Percentiles rank a stretch among this genome's conserved stretches.
Conservation (phyloP, 2,797 vertebrate genomes). For the Clarias pachynema region DNA sequence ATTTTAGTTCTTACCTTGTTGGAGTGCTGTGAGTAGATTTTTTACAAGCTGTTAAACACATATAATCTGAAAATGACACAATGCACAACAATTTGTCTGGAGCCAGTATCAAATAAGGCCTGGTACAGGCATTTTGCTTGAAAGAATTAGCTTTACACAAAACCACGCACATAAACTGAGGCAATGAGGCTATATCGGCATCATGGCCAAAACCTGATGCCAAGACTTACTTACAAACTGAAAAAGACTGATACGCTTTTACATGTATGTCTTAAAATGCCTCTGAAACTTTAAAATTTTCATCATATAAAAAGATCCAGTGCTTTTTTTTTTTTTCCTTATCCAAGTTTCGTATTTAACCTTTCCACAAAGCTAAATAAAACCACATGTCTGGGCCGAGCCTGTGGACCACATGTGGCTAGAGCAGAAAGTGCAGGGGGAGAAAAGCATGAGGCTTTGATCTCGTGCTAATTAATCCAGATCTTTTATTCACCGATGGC, state of each 20-base stretch:
- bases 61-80: conserved; percentile 46
- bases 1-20: conserved; percentile 25
- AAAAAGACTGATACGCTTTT: conserved; percentile 53
- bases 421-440: conserved; percentile 45
- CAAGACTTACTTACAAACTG: conserved; percentile 48
- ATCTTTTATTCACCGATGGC: conserved; percentile 57
- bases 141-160: conserved; percentile 58
- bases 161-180: conserved; percentile 53
- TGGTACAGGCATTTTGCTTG: conserved; percentile 48
- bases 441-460: conserved; percentile 56
- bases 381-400: conserved; percentile 72
- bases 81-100: conserved; percentile 53
- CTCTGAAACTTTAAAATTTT: conserved; percentile 53
- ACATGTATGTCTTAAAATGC: conserved; percentile 59
- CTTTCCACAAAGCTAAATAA: conserved; percentile 75
- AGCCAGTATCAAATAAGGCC: conserved; percentile 52
- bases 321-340: conserved; percentile 66
- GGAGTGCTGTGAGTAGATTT: neutral
- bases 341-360: conserved; percentile 74
- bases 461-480: conserved; percentile 64
- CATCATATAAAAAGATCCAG: conserved; percentile 62
- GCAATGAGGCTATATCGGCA: conserved; percentile 46
- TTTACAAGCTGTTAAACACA: conserved; percentile 43
- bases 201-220: conserved; percentile 48
- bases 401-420: conserved; percentile 67